phyloP scores from a whole-genome alignment of 1,140 invertebrate species.

The Pseudomyrmex concolor region DNA sequence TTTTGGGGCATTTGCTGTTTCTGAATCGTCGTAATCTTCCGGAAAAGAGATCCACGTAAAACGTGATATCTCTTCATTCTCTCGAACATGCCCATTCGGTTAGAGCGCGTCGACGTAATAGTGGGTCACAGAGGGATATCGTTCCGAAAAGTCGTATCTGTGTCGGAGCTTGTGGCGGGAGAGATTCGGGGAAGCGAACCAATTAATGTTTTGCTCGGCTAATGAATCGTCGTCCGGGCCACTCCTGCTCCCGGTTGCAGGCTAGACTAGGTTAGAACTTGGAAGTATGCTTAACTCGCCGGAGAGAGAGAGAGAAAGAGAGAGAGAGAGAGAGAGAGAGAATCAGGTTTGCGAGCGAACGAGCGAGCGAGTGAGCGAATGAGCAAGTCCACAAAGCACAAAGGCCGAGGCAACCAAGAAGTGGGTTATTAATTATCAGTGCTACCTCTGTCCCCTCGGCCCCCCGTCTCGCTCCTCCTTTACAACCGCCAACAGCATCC shows the following conservation, averaged over 20 bases:
- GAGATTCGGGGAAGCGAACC: conserved; percentile 73
- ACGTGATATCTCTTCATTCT: conserved; percentile 19
- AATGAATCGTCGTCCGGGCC: conserved; percentile 75
- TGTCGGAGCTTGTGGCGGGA: conserved; percentile 37
- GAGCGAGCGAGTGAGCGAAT: conserved; percentile 41
- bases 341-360: conserved; percentile 34
- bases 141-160: conserved; percentile 65
- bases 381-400: conserved; percentile 64
- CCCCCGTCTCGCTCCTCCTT: conserved; percentile 7
- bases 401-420: conserved; percentile 71
- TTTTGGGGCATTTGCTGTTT: neutral
- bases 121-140: conserved; percentile 56
- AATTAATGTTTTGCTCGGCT: conserved; percentile 77
- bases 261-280: conserved; percentile 59
- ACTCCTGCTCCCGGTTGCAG: conserved; percentile 57
- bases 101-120: conserved; percentile 9
- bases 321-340: conserved; percentile 34
- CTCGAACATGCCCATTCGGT: neutral
- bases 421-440: conserved; percentile 77
- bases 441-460: conserved; percentile 62
- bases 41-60: neutral
- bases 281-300: conserved; percentile 61
- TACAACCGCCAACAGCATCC: conserved; percentile 26
- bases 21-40: neutral
- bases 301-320: conserved; percentile 3